A percentile compares a stretch with the other conserved stretches of the same genome.
Conservation (phyloP, 2,888 invertebrate species). For the Eupithecia dodoneata region DNA sequence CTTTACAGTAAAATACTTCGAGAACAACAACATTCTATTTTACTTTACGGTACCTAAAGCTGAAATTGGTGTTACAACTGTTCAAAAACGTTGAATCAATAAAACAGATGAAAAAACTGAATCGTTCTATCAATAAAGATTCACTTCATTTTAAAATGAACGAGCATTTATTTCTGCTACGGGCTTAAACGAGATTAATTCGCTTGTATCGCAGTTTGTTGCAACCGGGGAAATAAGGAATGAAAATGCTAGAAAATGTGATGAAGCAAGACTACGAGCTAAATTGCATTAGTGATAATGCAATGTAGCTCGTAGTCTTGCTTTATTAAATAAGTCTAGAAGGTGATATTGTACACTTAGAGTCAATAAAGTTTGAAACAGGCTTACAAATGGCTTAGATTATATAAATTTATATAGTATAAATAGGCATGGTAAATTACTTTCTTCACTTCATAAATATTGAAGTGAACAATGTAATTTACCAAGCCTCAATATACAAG, state of each 20-base stretch:
- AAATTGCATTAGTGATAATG: neutral
- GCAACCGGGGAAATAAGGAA: constrained; percentile 1
- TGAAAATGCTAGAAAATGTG: constrained; percentile 4
- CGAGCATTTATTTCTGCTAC: constrained; percentile 6
- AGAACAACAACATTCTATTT: constrained; percentile 21
- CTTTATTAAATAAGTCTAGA: neutral
- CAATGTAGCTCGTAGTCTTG: neutral
- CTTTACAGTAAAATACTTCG: constrained; percentile 43
- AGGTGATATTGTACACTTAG: neutral
- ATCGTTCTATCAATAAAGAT: neutral
- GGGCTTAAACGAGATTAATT: constrained; percentile 12
- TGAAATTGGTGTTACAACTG: neutral
- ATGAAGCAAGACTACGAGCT: neutral
- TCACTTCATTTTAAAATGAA: neutral
- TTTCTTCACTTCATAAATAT: neutral
- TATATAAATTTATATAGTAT: neutral
- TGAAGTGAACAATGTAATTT: too few relatives aligned
- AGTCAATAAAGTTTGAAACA: neutral
- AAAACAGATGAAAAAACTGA: neutral
- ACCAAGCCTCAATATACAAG: too few relatives aligned
- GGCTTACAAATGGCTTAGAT: too few relatives aligned
- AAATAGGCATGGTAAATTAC: neutral
- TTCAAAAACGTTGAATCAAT: neutral
- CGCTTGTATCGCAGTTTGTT: neutral
- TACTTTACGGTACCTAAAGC: neutral